Base-by-base conservation (phyloP, 2,888 invertebrate genomes). In the Drosophila limbata region DNA sequence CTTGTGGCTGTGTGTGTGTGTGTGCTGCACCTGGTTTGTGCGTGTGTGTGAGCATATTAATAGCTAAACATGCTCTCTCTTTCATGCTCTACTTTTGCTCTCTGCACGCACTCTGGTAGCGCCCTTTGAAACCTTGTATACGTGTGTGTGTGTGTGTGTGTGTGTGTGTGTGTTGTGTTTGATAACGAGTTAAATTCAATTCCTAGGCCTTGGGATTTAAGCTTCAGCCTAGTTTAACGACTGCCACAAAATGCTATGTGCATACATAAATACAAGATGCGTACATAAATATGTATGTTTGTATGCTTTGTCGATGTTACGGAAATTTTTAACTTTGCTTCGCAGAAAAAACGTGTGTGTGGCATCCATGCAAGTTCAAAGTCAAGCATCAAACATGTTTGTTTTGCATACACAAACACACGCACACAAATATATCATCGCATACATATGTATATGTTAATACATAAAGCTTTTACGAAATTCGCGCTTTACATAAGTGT, bases 371-470 rank as follows among this genome's bases (percentile, higher is more conserved):
- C 71, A 84, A 82, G 82, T 82, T 82, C 84, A 84, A 82, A 82
- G 84, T 82, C 81, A 74, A 69, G 52, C 52, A 44, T 64, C 52
- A 73, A 76, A 84, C 69, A 84, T 81, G 81, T 72, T 82, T 81
- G 63, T 62, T 66, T 59, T 13, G 53, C 53, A 19, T 31, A 53
- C 47, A 51, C 48, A 59, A 47, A 52, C 48, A 44, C 52, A 52
- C 25, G 39, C 25, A n/a, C 56, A 52, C 31, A 48, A 21, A 39
- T 37, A 21, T 52, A 50, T 6, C 1, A 21, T 3, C 28, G 11
- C 10, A 33, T 33, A 33, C 3, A 53, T 25, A 47, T 28, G 25
- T 28, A 31, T 59, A 13, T 1, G 3, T 11, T 11, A 15, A 52
- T 31, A 25, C 28, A 51, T 51, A 42, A n/a, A 21, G 15, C 15